Evolutionary conservation across 2,888 invertebrate species (phyloP).

Genomic region (Liposcelis brunnea): DNA sequence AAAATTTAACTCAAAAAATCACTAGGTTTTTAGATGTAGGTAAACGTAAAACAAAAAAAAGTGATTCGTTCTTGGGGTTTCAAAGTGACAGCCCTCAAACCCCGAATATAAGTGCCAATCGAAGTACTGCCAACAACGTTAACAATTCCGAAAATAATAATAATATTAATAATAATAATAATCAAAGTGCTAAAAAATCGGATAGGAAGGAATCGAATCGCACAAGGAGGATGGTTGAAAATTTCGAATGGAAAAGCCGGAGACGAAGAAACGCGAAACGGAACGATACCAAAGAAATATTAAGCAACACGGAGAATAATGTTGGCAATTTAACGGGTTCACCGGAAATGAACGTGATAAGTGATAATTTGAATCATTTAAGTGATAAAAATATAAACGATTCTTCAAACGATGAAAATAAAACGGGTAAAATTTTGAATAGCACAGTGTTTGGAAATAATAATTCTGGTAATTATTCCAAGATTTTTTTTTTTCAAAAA

Average conservation of each 20-base stretch:
- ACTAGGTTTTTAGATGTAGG: too few species aligned
- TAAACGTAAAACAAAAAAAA: conserved; percentile 19
- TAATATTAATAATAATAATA: conserved; percentile 17
- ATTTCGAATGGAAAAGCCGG: conserved; percentile 1
- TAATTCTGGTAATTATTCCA: too few species aligned
- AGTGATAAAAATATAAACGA: too few species aligned
- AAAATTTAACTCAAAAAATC: conserved; percentile 12
- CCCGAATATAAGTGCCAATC: conserved; percentile 23
- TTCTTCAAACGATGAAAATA: too few species aligned
- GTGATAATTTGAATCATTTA: too few species aligned
- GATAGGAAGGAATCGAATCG: background rate
- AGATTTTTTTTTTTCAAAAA: too few species aligned
- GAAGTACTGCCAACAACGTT: conserved; percentile 15
- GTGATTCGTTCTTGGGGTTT: conserved; percentile 14
- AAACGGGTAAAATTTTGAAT: too few species aligned
- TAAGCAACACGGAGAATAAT: too few species aligned
- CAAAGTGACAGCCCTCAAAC: conserved; percentile 17
- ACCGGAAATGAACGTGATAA: too few species aligned
- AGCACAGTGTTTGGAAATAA: too few species aligned
- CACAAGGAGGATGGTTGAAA: background rate
- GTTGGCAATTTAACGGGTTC: too few species aligned
- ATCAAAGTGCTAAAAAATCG: conserved; percentile 17
- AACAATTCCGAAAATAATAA: conserved; percentile 13
- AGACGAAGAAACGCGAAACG: background rate
- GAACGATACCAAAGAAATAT: background rate